Conservation (phyloP, 2,113 vertebrate genomes). For the Eira barbara region DNA sequence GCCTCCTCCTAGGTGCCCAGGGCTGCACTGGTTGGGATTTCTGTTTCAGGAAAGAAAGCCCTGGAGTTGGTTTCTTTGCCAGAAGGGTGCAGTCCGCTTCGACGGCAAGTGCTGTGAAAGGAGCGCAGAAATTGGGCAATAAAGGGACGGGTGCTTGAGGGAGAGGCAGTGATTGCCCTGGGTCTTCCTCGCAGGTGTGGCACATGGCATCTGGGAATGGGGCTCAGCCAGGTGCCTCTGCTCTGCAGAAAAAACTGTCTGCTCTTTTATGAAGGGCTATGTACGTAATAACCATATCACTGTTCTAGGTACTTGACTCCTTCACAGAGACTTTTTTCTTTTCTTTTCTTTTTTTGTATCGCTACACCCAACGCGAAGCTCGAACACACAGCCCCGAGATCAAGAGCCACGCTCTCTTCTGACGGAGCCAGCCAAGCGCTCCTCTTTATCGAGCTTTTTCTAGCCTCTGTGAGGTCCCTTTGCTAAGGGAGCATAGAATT, state of each 20-base stretch:
- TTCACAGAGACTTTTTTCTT: neutral
- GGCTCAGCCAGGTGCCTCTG: constrained; percentile 29
- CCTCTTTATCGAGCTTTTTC: neutral
- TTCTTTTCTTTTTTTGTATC: neutral
- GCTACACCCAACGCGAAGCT: neutral
- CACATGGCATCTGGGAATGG: accelerated
- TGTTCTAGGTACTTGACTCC: constrained; percentile 30
- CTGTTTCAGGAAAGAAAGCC: neutral
- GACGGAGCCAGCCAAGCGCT: neutral
- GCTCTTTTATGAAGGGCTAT: constrained; percentile 51
- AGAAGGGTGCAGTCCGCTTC: accelerated
- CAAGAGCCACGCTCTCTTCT: neutral
- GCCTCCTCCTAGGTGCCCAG: neutral
- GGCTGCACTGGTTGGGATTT: neutral
- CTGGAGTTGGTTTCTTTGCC: neutral
- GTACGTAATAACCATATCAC: constrained; percentile 3
- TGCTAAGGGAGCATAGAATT: constrained; percentile 53
- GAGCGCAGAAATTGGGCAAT: neutral
- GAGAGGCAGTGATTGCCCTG: neutral
- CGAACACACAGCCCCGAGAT: neutral
- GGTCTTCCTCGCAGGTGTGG: neutral
- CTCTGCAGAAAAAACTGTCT: constrained; percentile 53
- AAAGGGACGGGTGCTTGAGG: neutral
- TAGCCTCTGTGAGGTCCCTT: neutral
- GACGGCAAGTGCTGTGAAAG: neutral